Evolutionary conservation across 2,888 invertebrate genomes (phyloP).

Genomic region (Platycheirus albimanus): DNA sequence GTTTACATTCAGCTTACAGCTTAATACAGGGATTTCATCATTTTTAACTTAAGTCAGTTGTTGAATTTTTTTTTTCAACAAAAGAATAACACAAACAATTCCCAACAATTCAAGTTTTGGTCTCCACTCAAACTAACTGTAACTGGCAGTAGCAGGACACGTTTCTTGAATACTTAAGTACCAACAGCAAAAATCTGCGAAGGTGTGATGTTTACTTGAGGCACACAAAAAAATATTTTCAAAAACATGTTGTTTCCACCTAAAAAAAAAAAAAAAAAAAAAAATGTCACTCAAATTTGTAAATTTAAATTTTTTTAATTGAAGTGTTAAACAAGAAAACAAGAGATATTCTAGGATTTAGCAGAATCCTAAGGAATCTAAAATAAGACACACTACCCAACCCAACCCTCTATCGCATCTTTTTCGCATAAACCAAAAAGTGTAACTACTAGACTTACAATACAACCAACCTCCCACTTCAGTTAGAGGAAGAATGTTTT

Average conservation of each 20-base stretch:
- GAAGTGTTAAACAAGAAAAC: not conserved
- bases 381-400: slow-evolving; percentile 3
- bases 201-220: not conserved
- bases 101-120: too few relatives aligned
- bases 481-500: not conserved
- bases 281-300: not conserved
- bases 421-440: too few relatives aligned
- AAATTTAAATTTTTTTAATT: slow-evolving; percentile 21
- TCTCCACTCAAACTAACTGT: not conserved
- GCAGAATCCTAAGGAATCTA: not conserved
- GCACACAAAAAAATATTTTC: not conserved
- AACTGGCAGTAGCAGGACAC: slow-evolving; percentile 19
- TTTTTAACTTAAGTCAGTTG: slow-evolving; percentile 1
- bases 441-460: too few relatives aligned
- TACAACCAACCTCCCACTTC: too few relatives aligned
- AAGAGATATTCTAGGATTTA: not conserved
- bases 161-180: slow-evolving; percentile 27
- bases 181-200: not conserved
- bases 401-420: too few relatives aligned
- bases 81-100: too few relatives aligned
- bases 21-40: not conserved
- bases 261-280: too few relatives aligned
- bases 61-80: not conserved
- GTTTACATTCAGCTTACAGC: not conserved
- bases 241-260: not conserved